Evolutionary conservation across 2,888 invertebrate species (phyloP).

Genomic region (Tuberolachnus salignus): DNA sequence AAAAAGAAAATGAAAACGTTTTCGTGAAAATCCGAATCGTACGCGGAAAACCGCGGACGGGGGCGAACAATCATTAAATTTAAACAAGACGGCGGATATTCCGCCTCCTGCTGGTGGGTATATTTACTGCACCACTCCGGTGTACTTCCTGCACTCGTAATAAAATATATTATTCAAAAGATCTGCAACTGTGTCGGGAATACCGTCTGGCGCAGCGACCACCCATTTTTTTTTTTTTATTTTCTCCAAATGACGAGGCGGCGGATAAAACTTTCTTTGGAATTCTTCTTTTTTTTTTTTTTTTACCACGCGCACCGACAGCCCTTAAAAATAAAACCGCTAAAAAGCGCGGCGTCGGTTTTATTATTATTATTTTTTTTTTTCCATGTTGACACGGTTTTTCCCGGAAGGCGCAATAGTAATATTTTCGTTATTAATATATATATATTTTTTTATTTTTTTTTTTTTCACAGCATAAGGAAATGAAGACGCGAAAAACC

Average conservation of each 20-base stretch:
- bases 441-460: neutral
- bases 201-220: slow-evolving; percentile 13
- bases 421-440: neutral
- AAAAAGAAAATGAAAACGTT: too few species aligned
- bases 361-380: neutral
- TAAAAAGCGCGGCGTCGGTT: neutral
- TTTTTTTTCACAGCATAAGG: neutral
- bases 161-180: slow-evolving; percentile 26
- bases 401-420: neutral
- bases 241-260: slow-evolving; percentile 7
- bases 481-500: slow-evolving; percentile 38
- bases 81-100: slow-evolving; percentile 20
- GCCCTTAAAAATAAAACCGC: neutral
- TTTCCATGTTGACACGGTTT: slow-evolving; percentile 43
- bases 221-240: too few species aligned
- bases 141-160: neutral
- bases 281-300: too few species aligned
- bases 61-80: slow-evolving; percentile 37
- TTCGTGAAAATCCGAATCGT: neutral
- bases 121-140: neutral
- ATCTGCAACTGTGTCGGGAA: neutral
- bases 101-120: neutral
- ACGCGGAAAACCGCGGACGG: too few species aligned
- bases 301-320: neutral
- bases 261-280: slow-evolving; percentile 38